phyloP scores from a whole-genome alignment of 53 echinoderm and acorn worm genomes.

The Henricia sp. region DNA sequence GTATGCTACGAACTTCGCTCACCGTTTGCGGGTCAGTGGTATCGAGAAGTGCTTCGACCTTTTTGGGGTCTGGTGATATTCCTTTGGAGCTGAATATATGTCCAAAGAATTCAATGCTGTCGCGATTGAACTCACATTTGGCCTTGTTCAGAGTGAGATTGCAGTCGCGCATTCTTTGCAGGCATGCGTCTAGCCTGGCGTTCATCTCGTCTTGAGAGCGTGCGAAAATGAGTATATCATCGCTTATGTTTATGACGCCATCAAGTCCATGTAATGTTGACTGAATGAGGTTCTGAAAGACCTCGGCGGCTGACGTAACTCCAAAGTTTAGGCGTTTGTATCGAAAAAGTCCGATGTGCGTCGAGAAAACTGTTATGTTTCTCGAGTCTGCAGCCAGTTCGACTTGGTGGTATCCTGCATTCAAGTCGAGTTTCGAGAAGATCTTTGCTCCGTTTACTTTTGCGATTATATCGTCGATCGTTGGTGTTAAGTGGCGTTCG shows the following conservation, averaged over 20 bases:
- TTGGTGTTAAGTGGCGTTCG: conserved; percentile 55
- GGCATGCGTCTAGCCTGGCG: background rate
- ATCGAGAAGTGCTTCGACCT: conserved; percentile 2
- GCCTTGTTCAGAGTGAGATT: conserved; percentile 61
- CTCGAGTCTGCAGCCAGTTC: background rate
- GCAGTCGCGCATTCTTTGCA: conserved; percentile 47
- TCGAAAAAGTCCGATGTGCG: conserved; percentile 35
- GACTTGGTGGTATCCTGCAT: conserved; percentile 75
- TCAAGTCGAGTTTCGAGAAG: too few species aligned
- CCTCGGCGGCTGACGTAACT: conserved; percentile 57
- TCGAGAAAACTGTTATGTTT: too few species aligned
- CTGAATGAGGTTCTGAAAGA: too few species aligned
- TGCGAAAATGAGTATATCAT: too few species aligned
- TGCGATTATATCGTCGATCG: conserved; percentile 63
- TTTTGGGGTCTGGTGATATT: conserved; percentile 40
- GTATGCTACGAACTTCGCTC: background rate
- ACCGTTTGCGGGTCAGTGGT: background rate
- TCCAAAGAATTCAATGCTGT: conserved; percentile 20
- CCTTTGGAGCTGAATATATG: conserved; percentile 48
- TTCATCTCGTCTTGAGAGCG: background rate
- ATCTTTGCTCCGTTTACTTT: conserved; percentile 27
- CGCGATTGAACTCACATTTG: conserved; percentile 43
- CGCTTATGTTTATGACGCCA: too few species aligned
- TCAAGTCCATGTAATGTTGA: too few species aligned
- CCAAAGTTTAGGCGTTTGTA: conserved; percentile 73